A percentile compares a stretch with the other conserved stretches of the same genome.
phyloP scores from a whole-genome alignment of 2,888 invertebrate genomes.

The Salticus scenicus region DNA sequence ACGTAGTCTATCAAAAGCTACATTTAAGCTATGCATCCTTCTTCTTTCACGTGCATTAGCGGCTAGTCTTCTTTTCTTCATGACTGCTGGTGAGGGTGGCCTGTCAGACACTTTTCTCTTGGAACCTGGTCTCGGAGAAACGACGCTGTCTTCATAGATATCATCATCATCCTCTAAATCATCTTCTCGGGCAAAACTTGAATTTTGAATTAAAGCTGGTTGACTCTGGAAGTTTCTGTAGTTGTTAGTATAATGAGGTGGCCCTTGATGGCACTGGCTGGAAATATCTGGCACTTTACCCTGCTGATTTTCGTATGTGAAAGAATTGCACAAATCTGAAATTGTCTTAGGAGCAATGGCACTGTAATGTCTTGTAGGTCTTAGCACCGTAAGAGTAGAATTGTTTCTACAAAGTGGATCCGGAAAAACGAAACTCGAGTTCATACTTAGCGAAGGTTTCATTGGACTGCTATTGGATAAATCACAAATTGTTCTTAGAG shows the following conservation, averaged over 20 bases:
- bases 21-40: constrained; percentile 94
- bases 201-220: not conserved
- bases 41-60: constrained; percentile 94
- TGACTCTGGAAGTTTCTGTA: constrained; percentile 7
- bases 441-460: constrained; percentile 9
- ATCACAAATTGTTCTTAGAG: constrained; percentile 45
- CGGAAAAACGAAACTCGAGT: constrained; percentile 26
- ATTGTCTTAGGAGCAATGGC: constrained; percentile 54
- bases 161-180: constrained; percentile 46
- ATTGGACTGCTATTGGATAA: constrained; percentile 41
- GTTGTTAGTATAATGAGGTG: not conserved
- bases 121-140: constrained; percentile 13
- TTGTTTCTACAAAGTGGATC: constrained; percentile 5
- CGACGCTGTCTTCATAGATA: constrained; percentile 30
- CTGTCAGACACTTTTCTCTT: constrained; percentile 41
- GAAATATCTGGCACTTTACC: constrained; percentile 9
- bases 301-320: constrained; percentile 31
- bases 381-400: not conserved
- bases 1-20: constrained; percentile 92
- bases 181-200: constrained; percentile 17
- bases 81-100: constrained; percentile 77
- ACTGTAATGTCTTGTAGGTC: constrained; percentile 17
- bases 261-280: not conserved
- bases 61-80: constrained; percentile 88
- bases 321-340: constrained; percentile 42